A percentile compares a stretch with the other conserved stretches of the same genome.
phyloP scores from a whole-genome alignment of 1,140 invertebrate genomes.

The Callitettix versicolor region DNA sequence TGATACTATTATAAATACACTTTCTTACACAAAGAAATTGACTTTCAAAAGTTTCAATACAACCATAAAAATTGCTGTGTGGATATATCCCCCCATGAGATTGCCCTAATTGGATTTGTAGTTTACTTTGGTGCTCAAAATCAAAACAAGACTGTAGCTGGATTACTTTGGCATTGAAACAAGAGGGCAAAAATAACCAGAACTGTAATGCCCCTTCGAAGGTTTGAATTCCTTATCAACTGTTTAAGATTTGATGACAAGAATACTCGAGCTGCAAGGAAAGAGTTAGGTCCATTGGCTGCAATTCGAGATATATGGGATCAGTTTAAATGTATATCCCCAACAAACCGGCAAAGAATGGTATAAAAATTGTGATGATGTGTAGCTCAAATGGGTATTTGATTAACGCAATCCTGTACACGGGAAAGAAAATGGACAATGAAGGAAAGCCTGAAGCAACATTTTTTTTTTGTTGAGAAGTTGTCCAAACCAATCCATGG shows the following conservation, averaged over 20 bases:
- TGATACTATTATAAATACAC: neutral
- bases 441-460: conserved; percentile 5
- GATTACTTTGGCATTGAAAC: conserved; percentile 13
- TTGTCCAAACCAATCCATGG: conserved; percentile 16
- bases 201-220: conserved; percentile 18
- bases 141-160: conserved; percentile 1
- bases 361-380: conserved; percentile 5
- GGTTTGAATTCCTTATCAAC: conserved; percentile 21
- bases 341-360: conserved; percentile 10
- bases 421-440: conserved; percentile 25
- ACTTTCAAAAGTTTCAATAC: neutral
- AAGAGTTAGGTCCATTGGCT: conserved; percentile 19
- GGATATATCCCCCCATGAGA: conserved; percentile 4
- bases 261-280: conserved; percentile 15
- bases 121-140: conserved; percentile 6
- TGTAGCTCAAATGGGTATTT: conserved; percentile 24
- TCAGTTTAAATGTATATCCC: conserved; percentile 27
- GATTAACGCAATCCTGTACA: conserved; percentile 30
- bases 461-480: conserved; percentile 11
- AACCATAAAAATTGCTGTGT: neutral
- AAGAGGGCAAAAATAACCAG: conserved; percentile 16
- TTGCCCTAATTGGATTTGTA: conserved; percentile 10
- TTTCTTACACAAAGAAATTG: neutral
- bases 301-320: conserved; percentile 20
- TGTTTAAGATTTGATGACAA: conserved; percentile 22